Conservation (phyloP, 1,140 invertebrate genomes). For the Teleogryllus occipitalis region DNA sequence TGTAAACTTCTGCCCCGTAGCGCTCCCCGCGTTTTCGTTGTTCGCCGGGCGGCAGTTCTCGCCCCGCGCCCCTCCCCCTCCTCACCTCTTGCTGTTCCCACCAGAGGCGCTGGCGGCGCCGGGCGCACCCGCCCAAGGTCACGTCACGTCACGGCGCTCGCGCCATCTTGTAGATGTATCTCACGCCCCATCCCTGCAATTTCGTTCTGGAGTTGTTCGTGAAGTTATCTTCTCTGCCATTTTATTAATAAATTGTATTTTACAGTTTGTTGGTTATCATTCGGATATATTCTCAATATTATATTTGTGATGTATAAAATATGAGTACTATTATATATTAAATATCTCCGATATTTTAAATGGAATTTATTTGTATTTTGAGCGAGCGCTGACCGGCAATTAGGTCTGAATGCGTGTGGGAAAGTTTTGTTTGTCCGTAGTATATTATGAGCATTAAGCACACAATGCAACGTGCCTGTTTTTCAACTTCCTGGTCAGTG, state of each 20-base stretch:
- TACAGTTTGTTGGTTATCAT: background rate
- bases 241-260: background rate
- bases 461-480: background rate
- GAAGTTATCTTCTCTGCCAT: background rate
- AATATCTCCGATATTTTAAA: background rate
- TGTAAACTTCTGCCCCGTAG: background rate
- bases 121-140: background rate
- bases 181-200: background rate
- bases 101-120: no score
- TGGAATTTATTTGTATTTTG: background rate
- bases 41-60: background rate
- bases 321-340: constrained; percentile 6
- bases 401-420: background rate
- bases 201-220: background rate
- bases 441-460: background rate
- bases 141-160: no score
- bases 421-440: background rate
- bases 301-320: background rate
- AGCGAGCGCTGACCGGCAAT: background rate
- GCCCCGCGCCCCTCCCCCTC: background rate
- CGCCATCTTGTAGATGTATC: background rate
- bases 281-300: background rate
- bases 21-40: background rate
- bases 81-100: background rate
- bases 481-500: background rate